Evolutionary conservation across 2,888 invertebrate species (phyloP), one percentile per base, ranked within the genome.

Genomic region (Gandaritis pyraliata): DNA sequence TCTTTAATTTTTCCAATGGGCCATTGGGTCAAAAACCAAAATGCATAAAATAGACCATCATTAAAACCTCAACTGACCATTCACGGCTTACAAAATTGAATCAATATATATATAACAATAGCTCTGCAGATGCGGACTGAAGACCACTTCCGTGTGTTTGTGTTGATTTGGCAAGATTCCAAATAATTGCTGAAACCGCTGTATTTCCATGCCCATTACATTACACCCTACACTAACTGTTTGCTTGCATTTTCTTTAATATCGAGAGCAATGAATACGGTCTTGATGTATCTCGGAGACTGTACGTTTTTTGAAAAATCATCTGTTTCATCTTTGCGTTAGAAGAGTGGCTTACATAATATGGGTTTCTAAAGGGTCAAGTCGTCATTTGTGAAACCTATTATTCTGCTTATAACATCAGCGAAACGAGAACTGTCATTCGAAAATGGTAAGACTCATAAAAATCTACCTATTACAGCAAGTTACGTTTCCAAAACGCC

Each of bases 81-180:
- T 11, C 11, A 48, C 48, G 11, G 11, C 11, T 8, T 11, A 15
- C 11, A 48, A 48, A 48, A 15, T 15, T 13, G 11, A 30, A 54
- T 54, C 50, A 61, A 61, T 53, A 39, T 18, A 43, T 49, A 43
- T 53, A 23, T 38, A 29, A 63, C 62, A 63, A 58, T 63, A 58
- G 58, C n/a, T 39, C 1, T 7, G 7, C 30, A 30, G 10, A 30
- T 23, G 23, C 23, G 4, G 30, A 8, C 8, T 56, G 36, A 5
- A 36, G 30, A 38, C 16, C 12, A 10, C 50, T 54, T 62, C 54
- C 58, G 62, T 39, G 39, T 47, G 45, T 45, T 49, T 52, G 50
- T 57, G 41, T 51, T 49, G 29, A 62, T 49, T 63, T 63, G 63
- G 63, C 55, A 33, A 8, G 36, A 13, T 58, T 55, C 63, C 63